A percentile compares a stretch with the other conserved stretches of the same genome.
Conservation (phyloP, 2,888 invertebrate genomes). For the Diaphora mendica region DNA sequence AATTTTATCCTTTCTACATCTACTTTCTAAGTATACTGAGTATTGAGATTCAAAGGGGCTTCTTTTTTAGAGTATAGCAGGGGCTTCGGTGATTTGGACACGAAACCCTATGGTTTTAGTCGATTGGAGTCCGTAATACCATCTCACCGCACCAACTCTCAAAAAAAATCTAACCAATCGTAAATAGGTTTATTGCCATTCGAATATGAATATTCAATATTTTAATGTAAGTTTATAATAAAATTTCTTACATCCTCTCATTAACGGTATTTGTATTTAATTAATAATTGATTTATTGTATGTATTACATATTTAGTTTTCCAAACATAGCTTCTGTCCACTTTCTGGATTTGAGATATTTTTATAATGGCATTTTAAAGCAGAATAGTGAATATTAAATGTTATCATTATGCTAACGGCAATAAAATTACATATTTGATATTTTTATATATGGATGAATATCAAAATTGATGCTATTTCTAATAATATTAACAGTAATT, state of each 20-base stretch:
- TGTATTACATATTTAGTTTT: neutral
- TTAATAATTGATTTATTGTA: conserved; percentile 10
- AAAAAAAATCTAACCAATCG: neutral
- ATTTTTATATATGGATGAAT: no score
- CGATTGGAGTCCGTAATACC: neutral
- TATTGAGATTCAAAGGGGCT: no score
- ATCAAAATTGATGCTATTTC: no score
- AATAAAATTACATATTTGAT: neutral
- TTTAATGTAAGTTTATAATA: neutral
- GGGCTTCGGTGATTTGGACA: neutral
- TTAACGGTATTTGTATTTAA: conserved; percentile 5
- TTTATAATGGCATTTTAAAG: neutral
- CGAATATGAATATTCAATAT: neutral
- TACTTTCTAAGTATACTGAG: no score
- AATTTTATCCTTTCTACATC: neutral
- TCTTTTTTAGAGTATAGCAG: neutral
- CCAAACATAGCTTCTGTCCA: neutral
- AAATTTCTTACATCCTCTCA: conserved; percentile 6
- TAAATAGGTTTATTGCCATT: conserved; percentile 7
- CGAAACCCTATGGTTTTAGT: neutral
- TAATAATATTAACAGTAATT: no score
- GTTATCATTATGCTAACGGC: neutral
- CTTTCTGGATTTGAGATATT: neutral
- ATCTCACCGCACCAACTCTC: neutral
- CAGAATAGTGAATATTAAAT: neutral